Evolutionary conservation across 1,140 invertebrate genomes (phyloP).

Genomic region (Elymnias hypermnestra): DNA sequence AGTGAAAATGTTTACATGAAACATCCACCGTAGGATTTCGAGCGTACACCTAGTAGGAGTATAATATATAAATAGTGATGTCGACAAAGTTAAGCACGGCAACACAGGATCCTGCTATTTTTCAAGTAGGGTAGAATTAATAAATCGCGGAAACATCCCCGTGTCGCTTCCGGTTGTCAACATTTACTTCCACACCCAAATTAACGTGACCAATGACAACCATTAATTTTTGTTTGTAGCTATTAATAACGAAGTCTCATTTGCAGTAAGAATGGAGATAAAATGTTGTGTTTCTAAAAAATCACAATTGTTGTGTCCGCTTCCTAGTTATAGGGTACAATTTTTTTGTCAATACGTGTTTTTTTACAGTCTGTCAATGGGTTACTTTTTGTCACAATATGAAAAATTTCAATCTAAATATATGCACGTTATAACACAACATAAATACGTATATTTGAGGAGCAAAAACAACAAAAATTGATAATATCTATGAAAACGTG

Average conservation of each 20-base stretch:
- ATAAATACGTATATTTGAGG: too few relatives aligned
- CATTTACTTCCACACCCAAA: conserved; percentile 30
- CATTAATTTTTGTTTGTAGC: conserved; percentile 38
- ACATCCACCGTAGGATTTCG: conserved; percentile 35
- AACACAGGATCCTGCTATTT: conserved; percentile 2
- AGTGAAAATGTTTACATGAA: conserved; percentile 37
- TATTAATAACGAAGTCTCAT: conserved; percentile 24
- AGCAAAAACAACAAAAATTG: too few relatives aligned
- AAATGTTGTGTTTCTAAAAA: conserved; percentile 30
- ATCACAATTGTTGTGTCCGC: conserved; percentile 25
- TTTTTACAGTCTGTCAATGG: too few relatives aligned
- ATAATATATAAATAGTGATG: conserved; percentile 13
- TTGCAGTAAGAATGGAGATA: conserved; percentile 25
- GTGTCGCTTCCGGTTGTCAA: conserved; percentile 39
- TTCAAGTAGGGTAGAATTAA: conserved; percentile 5
- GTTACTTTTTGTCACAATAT: too few relatives aligned
- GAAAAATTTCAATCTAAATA: too few relatives aligned
- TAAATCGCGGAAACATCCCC: conserved; percentile 33
- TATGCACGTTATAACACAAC: too few relatives aligned
- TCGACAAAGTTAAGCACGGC: conserved; percentile 14
- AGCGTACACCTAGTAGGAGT: conserved; percentile 10
- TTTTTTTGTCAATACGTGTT: too few relatives aligned
- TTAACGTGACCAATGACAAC: conserved; percentile 35
- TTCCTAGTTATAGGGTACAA: conserved; percentile 23
- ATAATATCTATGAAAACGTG: too few relatives aligned